Evolutionary conservation across 2,113 vertebrate genomes (phyloP).

Genomic region (Lepus americanus): DNA sequence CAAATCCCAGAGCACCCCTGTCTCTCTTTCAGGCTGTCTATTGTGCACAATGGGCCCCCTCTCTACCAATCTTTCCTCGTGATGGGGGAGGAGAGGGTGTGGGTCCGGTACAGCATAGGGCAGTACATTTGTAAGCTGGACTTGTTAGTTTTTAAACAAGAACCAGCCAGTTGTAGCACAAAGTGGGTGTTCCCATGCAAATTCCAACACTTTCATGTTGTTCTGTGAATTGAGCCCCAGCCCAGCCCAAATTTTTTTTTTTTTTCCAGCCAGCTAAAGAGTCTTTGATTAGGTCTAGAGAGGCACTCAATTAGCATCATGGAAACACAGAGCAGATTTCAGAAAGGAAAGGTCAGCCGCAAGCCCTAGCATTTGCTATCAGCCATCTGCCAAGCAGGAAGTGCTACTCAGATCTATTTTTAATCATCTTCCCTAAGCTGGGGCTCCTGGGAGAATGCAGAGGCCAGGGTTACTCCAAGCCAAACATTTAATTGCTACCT

Average conservation of each 20-base stretch:
- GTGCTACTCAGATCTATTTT: constrained; percentile 84
- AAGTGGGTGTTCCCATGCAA: constrained; percentile 65
- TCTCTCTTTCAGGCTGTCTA: background rate
- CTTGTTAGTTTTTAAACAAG: constrained; percentile 78
- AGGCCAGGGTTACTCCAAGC: constrained; percentile 75
- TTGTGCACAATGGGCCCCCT: background rate
- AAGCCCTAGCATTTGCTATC: constrained; percentile 71
- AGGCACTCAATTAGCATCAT: constrained; percentile 82
- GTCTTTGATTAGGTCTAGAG: constrained; percentile 80
- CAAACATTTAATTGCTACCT: constrained; percentile 75
- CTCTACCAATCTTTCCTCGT: constrained; percentile 5
- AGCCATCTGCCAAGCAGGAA: constrained; percentile 82
- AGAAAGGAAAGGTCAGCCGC: constrained; percentile 81
- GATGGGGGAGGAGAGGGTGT: constrained; percentile 18
- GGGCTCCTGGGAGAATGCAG: constrained; percentile 69
- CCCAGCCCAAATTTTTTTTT: constrained; percentile 32
- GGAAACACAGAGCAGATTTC: constrained; percentile 83
- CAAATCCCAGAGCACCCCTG: background rate
- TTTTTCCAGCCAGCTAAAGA: constrained; percentile 28
- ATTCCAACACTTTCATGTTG: constrained; percentile 63
- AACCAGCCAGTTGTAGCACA: constrained; percentile 67
- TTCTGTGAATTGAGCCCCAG: constrained; percentile 57
- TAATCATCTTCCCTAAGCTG: constrained; percentile 81
- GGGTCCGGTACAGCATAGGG: constrained; percentile 12
- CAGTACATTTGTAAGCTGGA: constrained; percentile 66